A percentile compares a stretch with the other conserved stretches of the same genome.
Conservation (phyloP, 2,888 invertebrate genomes). For the Dasypogon diadema region DNA sequence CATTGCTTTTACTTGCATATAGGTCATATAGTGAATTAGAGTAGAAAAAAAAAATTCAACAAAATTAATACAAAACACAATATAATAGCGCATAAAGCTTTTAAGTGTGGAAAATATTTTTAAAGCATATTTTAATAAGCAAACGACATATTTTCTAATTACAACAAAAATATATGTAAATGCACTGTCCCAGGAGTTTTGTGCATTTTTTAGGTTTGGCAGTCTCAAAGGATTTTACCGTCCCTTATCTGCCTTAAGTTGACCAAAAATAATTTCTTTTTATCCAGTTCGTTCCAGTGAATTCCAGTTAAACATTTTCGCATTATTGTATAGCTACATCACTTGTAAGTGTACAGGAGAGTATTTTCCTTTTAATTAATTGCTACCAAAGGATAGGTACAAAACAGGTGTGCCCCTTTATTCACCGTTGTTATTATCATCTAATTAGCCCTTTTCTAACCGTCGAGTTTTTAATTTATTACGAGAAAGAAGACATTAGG, state of each 20-base stretch:
- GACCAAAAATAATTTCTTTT: background rate
- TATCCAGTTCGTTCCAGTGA: no score
- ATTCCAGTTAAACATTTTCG: background rate
- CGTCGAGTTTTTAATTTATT: constrained; percentile 19
- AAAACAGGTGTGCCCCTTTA: constrained; percentile 21
- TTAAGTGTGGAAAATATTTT: constrained; percentile 18
- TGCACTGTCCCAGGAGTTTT: constrained; percentile 8
- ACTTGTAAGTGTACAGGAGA: background rate
- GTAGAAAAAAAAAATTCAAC: background rate
- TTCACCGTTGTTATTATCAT: constrained; percentile 12
- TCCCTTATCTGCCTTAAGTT: background rate
- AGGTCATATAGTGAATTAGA: constrained; percentile 34
- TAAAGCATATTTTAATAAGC: background rate
- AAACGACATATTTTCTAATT: constrained; percentile 12
- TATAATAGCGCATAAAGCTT: constrained; percentile 12
- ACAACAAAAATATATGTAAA: constrained; percentile 14
- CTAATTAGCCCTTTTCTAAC: constrained; percentile 27
- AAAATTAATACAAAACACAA: background rate
- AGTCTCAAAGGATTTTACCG: background rate
- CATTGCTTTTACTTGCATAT: constrained; percentile 51
- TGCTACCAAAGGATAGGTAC: background rate
- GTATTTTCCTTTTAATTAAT: constrained; percentile 33
- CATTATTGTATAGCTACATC: background rate
- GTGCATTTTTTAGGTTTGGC: constrained; percentile 18
- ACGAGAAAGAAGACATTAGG: background rate